A percentile compares a stretch with the other conserved stretches of the same genome.
These are phyloP conservation scores for Pseudomyrmex sp. DNA, from an alignment of 1,140 invertebrate genomes.

Conservation along the genomic window DNA sequence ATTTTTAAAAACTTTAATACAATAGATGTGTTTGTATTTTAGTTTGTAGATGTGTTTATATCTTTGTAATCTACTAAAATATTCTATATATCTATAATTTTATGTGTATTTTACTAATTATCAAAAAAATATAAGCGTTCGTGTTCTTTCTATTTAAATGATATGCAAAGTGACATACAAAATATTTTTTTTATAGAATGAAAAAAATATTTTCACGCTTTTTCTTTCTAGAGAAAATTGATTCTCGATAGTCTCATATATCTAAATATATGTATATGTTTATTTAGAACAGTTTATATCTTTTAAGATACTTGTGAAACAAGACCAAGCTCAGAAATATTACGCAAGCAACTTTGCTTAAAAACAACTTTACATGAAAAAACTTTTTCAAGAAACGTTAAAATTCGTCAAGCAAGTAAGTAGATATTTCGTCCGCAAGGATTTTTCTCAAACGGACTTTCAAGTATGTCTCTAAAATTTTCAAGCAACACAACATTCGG, in stretches of 20 bases:
- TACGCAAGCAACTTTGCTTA: background rate
- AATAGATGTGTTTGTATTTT: background rate
- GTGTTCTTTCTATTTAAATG: background rate
- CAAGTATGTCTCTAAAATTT: slow-evolving; percentile 9
- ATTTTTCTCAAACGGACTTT: slow-evolving; percentile 13
- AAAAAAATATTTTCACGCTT: too few species aligned
- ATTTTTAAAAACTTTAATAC: background rate
- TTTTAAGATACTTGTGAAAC: background rate
- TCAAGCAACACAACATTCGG: slow-evolving; percentile 7
- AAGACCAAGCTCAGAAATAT: background rate
- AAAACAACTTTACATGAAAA: slow-evolving; percentile 4
- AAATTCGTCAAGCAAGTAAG: slow-evolving; percentile 17
- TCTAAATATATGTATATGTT: background rate
- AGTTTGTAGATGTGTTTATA: too few species aligned
- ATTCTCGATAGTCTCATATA: too few species aligned
- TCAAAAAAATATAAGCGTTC: background rate
- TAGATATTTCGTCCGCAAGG: slow-evolving; percentile 10
- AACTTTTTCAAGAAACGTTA: slow-evolving; percentile 10
- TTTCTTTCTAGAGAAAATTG: too few species aligned
- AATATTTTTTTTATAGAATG: background rate
- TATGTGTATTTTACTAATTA: too few species aligned
- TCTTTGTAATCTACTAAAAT: too few species aligned
- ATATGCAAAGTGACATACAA: background rate
- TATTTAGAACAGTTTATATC: slow-evolving; percentile 6
- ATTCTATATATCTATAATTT: too few species aligned